Evolutionary conservation across 1,140 invertebrate genomes (phyloP), one percentile per base, ranked within the genome.

Genomic region (Drosophila chauvacae): DNA sequence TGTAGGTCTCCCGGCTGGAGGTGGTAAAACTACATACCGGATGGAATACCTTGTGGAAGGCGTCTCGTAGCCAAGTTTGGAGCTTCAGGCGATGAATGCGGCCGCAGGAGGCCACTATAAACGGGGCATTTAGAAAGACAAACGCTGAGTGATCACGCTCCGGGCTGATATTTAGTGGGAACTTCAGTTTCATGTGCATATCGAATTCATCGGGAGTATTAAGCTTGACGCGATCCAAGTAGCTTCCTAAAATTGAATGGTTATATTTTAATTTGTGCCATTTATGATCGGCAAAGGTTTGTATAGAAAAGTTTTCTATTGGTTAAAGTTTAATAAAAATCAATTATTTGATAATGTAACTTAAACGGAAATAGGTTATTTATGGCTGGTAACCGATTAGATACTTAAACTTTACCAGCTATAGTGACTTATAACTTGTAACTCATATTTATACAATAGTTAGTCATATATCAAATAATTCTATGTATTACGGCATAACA

Each of bases 151-250:
- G 9, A 23, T 64, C 51, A 2, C 2, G 16, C 13, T 3, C 1
- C 4, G 76, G 65, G 0, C 0, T 42, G 2, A 79, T 57, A 33
- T 42, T 14, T 9, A 60, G 48, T 16, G 76, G 68, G 1, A 79
- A 55, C 20, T 66, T 74, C 1, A 80, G 23, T 37, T 80, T 80
- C 41, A 80, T 74, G 30, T 80, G 77, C 44, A 80, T 45, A 41
- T 80, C 77, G 37, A 80, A 80, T 74, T 80, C 77, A 45, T 80
- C 77, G 14, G 77, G 77, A 28, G 53, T 33, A 7, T 57, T 45
- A 0, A 80, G 20, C 16, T 80, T 79, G 2, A 66, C 50, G 13
- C 77, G 33, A 61, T 80, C 77, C 44, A 80, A 61, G 37, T 80
- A 80, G 35, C 77, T 80, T 28, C 76, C 76, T 79, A n/a, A 35